phyloP scores from a whole-genome alignment of 1,140 invertebrate species.

The Drosophila ogumai region DNA sequence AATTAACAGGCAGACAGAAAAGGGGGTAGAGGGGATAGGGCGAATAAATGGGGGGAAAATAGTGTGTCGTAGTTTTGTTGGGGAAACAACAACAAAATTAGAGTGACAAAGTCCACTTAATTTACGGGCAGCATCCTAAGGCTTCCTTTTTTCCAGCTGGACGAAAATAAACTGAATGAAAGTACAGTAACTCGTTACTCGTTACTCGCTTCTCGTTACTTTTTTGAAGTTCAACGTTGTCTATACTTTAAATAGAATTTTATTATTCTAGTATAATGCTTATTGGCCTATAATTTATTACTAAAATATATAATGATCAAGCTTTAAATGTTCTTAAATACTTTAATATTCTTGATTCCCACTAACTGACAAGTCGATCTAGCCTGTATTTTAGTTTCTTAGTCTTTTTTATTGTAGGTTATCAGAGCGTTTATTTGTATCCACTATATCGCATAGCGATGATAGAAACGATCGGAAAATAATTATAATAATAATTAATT shows the following conservation, averaged over 20 bases:
- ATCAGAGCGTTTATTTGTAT: too few species aligned
- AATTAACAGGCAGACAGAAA: conserved; percentile 36
- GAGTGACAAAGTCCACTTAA: conserved; percentile 42
- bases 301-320: too few species aligned
- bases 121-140: conserved; percentile 40
- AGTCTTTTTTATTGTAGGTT: too few species aligned
- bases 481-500: background rate
- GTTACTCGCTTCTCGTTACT: background rate
- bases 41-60: conserved; percentile 3
- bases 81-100: background rate
- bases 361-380: too few species aligned
- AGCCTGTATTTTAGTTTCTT: too few species aligned
- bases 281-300: too few species aligned
- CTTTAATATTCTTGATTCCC: too few species aligned
- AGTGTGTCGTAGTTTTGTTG: background rate
- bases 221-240: background rate
- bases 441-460: too few species aligned
- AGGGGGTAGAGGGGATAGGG: background rate
- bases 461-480: background rate
- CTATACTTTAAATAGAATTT: too few species aligned
- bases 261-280: too few species aligned
- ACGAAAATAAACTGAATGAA: conserved; percentile 10
- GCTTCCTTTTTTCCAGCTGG: conserved; percentile 30
- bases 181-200: background rate
- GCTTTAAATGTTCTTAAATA: too few species aligned